Conservation (phyloP, 2,888 invertebrate species). For the Cantharis nigra region DNA sequence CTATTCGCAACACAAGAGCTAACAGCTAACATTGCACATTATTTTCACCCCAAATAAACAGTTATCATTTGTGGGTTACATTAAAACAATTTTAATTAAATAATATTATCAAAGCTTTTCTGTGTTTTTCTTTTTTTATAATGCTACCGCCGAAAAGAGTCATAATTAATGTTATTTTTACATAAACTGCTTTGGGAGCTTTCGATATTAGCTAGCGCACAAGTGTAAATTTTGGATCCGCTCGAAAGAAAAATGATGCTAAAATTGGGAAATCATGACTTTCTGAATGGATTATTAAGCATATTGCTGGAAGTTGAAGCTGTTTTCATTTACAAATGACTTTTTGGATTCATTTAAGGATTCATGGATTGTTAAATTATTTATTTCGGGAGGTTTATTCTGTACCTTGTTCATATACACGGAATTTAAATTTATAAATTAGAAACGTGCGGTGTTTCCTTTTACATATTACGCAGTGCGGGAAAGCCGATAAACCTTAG, state of each 20-base stretch:
- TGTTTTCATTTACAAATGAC: not conserved
- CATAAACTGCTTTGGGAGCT: not conserved
- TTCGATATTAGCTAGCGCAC: too few species aligned
- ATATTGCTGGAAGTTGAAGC: not conserved
- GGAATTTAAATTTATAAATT: not conserved
- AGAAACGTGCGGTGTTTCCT: not conserved
- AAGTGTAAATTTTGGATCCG: not conserved
- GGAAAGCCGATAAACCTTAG: not conserved
- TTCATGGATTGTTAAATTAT: not conserved
- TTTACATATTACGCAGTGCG: not conserved
- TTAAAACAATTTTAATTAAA: not conserved
- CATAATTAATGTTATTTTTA: not conserved
- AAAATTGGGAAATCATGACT: not conserved
- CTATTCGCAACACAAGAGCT: slow-evolving; percentile 4
- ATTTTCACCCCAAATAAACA: slow-evolving; percentile 3
- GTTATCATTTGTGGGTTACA: not conserved
- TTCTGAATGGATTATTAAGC: not conserved
- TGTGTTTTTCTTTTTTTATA: not conserved
- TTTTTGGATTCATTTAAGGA: not conserved
- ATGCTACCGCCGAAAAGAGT: too few species aligned
- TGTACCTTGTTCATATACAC: not conserved
- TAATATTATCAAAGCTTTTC: not conserved
- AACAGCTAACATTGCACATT: slow-evolving; percentile 5
- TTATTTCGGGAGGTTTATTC: not conserved
- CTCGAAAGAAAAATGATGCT: not conserved